These are phyloP conservation scores for Heliconius hewitsoni DNA, from an alignment of 1,140 invertebrate genomes.

Conservation along the genomic window DNA sequence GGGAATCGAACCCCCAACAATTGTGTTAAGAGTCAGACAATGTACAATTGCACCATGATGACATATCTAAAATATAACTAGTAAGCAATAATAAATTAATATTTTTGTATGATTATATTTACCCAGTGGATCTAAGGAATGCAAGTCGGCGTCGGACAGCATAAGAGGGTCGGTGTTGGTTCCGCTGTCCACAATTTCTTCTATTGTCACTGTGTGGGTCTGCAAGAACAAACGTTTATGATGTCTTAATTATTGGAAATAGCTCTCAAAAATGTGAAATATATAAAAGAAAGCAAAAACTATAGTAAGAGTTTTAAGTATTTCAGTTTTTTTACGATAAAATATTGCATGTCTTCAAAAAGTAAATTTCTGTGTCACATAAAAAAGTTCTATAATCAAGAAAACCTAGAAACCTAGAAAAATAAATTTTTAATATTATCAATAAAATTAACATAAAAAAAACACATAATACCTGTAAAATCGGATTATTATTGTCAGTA, in stretches of 20 bases:
- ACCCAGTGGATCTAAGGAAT: slow-evolving; percentile 85
- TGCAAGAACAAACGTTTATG: slow-evolving; percentile 30
- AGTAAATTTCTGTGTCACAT: too few relatives aligned
- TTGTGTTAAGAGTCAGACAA: background rate
- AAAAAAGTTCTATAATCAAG: too few relatives aligned
- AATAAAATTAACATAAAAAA: background rate
- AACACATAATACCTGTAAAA: slow-evolving; percentile 51
- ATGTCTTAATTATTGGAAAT: too few relatives aligned
- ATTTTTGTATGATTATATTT: slow-evolving; percentile 15
- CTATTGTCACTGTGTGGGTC: slow-evolving; percentile 64
- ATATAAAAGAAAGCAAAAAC: too few relatives aligned
- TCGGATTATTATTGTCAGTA: slow-evolving; percentile 91
- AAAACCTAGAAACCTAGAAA: too few relatives aligned
- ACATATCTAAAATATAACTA: background rate
- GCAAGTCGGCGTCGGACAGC: slow-evolving; percentile 81
- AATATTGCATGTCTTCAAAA: too few relatives aligned
- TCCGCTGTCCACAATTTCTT: slow-evolving; percentile 76
- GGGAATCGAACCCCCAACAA: too few relatives aligned
- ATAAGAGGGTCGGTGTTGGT: slow-evolving; percentile 68
- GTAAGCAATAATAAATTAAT: background rate
- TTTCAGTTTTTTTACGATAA: too few relatives aligned
- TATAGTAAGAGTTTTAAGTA: too few relatives aligned
- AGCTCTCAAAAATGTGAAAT: too few relatives aligned
- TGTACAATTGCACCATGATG: background rate
- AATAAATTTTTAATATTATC: too few relatives aligned